phyloP scores from a whole-genome alignment of 2,113 vertebrate genomes.

The Megaleporinus macrocephalus region DNA sequence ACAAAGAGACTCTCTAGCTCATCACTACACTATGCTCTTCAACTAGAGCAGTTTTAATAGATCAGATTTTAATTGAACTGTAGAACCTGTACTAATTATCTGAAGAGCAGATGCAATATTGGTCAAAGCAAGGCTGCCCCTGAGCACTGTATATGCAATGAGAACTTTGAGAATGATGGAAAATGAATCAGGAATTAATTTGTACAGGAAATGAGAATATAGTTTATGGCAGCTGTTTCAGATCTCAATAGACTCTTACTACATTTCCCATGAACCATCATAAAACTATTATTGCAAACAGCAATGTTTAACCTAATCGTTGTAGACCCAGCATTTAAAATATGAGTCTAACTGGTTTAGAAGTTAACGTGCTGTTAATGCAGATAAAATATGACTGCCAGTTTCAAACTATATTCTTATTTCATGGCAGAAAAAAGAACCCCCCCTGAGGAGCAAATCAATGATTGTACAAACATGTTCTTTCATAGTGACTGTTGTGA shows the following conservation, averaged over 20 bases:
- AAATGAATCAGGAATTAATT: background rate
- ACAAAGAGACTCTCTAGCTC: background rate
- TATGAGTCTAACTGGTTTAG: background rate
- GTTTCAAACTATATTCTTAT: slow-evolving; percentile 38
- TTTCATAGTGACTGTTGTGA: background rate
- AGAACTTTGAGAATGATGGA: background rate
- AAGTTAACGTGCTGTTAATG: background rate
- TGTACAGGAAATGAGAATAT: slow-evolving; percentile 43
- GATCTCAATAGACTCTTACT: background rate
- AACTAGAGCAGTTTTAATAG: background rate
- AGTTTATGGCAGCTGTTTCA: background rate
- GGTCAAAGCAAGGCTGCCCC: background rate
- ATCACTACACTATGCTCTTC: background rate
- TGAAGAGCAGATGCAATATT: background rate
- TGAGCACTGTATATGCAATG: background rate
- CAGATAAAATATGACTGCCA: background rate
- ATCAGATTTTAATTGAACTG: background rate
- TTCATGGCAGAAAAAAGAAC: background rate
- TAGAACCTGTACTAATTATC: too few relatives aligned
- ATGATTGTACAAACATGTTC: background rate
- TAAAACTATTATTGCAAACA: background rate
- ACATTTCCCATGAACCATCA: slow-evolving; percentile 7
- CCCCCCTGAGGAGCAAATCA: background rate
- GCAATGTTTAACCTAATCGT: background rate
- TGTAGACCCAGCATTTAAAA: background rate